These are phyloP conservation scores for Thalassarche chlororhynchos DNA, from an alignment of 2,113 vertebrate species.

Conservation along the genomic window DNA sequence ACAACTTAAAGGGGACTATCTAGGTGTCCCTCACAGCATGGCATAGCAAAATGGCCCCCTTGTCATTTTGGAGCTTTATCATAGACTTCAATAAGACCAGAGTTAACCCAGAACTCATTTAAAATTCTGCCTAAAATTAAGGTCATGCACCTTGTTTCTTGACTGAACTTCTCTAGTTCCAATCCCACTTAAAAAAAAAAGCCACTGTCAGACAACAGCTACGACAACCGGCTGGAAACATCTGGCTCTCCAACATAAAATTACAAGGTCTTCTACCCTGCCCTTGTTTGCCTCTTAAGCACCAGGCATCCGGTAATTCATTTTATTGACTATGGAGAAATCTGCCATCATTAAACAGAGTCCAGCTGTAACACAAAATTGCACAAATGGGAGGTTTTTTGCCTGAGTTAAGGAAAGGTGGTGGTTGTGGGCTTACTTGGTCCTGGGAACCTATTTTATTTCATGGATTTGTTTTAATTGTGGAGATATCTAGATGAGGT, in stretches of 20 bases:
- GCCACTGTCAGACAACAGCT: neutral
- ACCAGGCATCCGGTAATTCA: neutral
- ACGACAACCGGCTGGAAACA: neutral
- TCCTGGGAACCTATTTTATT: neutral
- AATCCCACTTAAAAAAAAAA: neutral
- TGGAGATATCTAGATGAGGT: neutral
- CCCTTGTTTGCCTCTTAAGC: neutral
- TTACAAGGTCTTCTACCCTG: neutral
- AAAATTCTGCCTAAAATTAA: neutral
- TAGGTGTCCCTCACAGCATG: neutral
- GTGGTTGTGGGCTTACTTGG: neutral
- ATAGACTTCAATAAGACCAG: neutral
- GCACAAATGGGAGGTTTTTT: neutral
- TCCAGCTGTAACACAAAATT: neutral
- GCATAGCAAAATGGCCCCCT: neutral
- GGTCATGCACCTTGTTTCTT: neutral
- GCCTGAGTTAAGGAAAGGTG: neutral
- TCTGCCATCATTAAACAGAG: neutral
- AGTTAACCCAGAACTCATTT: neutral
- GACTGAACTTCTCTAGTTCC: neutral
- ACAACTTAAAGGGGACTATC: neutral
- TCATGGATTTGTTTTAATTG: neutral
- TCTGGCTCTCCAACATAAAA: neutral
- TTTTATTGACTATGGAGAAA: neutral
- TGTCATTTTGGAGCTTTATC: neutral